Base-by-base conservation (phyloP, 2,113 vertebrate species). In the Leptocoma aspasia region DNA sequence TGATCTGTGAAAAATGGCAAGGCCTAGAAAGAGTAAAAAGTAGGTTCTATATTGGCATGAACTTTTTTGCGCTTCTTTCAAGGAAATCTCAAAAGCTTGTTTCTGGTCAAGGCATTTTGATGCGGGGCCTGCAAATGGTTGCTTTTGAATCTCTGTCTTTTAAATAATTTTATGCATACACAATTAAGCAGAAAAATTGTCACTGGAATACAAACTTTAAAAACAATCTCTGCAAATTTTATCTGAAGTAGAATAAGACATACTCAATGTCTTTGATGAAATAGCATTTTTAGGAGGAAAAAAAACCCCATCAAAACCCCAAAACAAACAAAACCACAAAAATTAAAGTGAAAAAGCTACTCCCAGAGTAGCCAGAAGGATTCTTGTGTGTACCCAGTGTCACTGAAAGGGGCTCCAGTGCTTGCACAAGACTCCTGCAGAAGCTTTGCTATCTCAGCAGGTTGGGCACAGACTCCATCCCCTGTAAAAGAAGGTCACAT, bases 321-420 rank as follows among this genome's bases (percentile, higher is more conserved):
- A 12, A 44, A 90, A 28, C 13, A 26, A 63, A 23, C 5, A 19
- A 44, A 35, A 47, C 0, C 15, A 16, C 37, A 65, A 69, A 68
- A 31, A 41, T 11, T 6, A 4, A 92, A 71, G 28, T 44, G 44
- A 56, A 22, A 14, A 56, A 71, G 6, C 44, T 39, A 3, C 71
- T 57, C 6, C n/a, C 10, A n/a, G 35, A n/a, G 11, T n/a, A n/a
- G n/a, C n/a, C n/a, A n/a, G n/a, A n/a, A n/a, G n/a, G n/a, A n/a
- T 13, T 1, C 33, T 7, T 18, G 3, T 35, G 16, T 31, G 2
- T 30, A 21, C 10, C 15, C 3, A 0, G 5, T 27, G 15, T 41
- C 53, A 33, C 15, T 23, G 59, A 37, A 56, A 73, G 31, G 41
- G 15, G 7, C 37, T 75, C 47, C 44, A 87, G 31, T 2, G 2